Evolutionary conservation across 2,888 invertebrate species (phyloP).

Genomic region (Ophioninae sp.): DNA sequence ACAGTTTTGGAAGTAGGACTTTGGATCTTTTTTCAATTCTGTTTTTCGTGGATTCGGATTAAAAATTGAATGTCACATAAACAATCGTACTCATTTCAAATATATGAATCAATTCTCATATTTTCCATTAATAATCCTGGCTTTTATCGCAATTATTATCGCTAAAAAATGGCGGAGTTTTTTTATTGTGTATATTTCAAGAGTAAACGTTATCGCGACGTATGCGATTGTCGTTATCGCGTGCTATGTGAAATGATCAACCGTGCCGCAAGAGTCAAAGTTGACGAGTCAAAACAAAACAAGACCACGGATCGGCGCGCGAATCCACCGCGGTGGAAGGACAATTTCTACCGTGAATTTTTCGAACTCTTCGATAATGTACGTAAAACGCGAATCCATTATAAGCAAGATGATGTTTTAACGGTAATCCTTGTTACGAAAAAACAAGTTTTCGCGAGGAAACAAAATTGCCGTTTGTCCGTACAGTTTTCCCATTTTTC

Average conservation of each 20-base stretch:
- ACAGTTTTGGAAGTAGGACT: too few species aligned
- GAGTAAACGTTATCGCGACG: background rate
- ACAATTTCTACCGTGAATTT: background rate
- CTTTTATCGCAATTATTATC: background rate
- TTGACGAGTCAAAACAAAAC: background rate
- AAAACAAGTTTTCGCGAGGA: background rate
- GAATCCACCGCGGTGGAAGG: background rate
- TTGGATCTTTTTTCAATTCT: too few species aligned
- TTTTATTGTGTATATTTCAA: background rate
- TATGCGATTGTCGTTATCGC: background rate
- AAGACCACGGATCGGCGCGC: background rate
- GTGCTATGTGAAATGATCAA: background rate
- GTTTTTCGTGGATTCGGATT: too few species aligned
- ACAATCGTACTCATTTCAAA: too few species aligned
- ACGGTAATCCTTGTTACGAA: background rate
- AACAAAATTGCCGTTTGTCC: background rate
- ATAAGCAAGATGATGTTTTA: background rate
- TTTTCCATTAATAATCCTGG: background rate
- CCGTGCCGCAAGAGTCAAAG: background rate
- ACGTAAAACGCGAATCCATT: background rate
- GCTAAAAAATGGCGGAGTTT: background rate
- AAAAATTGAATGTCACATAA: too few species aligned
- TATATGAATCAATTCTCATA: background rate
- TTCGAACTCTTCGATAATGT: background rate
- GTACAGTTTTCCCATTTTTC: background rate